These are phyloP conservation scores for Ovis aries DNA, from an alignment of 2,113 vertebrate genomes.

Conservation along the genomic window ARS-UI_Ramb_v3.0 NC_056055.1:48290501-48291000, in stretches of 20 bases:
- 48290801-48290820: not conserved
- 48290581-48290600: not conserved
- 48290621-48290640: not conserved
- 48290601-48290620: not conserved
- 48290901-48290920: not conserved
- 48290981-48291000: not conserved
- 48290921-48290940: not conserved
- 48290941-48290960: not conserved
- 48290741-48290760: not conserved
- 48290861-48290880: not conserved
- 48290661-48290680: not conserved
- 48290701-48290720: not conserved
- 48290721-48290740: not conserved
- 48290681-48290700: not conserved
- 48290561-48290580: not conserved
- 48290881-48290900: not conserved
- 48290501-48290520: not conserved
- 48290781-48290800: not conserved
- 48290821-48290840: not conserved
- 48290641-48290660: not conserved
- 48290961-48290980: not conserved
- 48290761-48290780: not conserved
- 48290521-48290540: not conserved
- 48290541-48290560: not conserved
- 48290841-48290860: not conserved